Evolutionary conservation across 2,797 vertebrate species (phyloP).

Genomic region (Typhlichthys subterraneus): DNA sequence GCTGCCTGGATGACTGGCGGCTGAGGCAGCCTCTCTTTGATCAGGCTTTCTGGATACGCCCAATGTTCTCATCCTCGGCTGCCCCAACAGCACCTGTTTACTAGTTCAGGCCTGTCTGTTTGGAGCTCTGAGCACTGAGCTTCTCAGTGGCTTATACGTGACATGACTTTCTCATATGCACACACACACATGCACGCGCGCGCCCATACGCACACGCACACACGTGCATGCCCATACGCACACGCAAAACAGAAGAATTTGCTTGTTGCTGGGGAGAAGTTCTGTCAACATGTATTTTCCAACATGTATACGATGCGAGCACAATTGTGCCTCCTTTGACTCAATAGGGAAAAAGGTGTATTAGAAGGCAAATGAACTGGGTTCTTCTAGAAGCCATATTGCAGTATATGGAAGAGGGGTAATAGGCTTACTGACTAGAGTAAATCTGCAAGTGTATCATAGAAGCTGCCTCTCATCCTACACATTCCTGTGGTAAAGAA

Average conservation of each 20-base stretch:
- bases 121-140: conserved; percentile 52
- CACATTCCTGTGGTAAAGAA: conserved; percentile 45
- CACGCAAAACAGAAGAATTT: conserved; percentile 63
- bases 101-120: conserved; percentile 76
- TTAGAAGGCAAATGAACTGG: conserved; percentile 31
- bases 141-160: conserved; percentile 53
- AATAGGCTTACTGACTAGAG: conserved; percentile 29
- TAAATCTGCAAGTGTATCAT: conserved; percentile 44
- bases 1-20: conserved; percentile 67
- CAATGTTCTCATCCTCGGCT: conserved; percentile 75
- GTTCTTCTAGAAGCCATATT: conserved; percentile 42
- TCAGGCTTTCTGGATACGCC: conserved; percentile 73
- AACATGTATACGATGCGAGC: not conserved
- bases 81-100: conserved; percentile 77
- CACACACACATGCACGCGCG: not conserved
- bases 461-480: conserved; percentile 42
- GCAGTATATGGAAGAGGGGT: conserved; percentile 19
- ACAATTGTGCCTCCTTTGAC: conserved; percentile 6
- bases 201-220: conserved; percentile 3
- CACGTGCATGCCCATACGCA: conserved; percentile 27
- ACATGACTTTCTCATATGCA: conserved; percentile 18
- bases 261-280: conserved; percentile 29
- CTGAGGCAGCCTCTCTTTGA: conserved; percentile 73
- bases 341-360: conserved; percentile 20
- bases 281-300: conserved; percentile 32